Conservation (phyloP, 1,140 invertebrate species). For the Formica exsecta region DNA sequence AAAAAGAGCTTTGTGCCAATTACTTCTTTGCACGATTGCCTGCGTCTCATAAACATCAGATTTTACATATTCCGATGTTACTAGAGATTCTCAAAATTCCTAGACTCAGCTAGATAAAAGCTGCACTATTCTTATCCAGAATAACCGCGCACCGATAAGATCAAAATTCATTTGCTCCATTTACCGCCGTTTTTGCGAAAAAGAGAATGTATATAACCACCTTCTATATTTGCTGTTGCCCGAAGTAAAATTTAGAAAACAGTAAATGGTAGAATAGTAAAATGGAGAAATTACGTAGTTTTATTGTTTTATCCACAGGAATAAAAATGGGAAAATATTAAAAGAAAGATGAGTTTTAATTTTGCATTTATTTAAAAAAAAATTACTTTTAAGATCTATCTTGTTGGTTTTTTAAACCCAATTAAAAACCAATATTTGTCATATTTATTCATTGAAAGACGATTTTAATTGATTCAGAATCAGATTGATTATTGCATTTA, state of each 20-base stretch:
- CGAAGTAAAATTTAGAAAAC: not conserved
- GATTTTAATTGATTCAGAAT: constrained; percentile 3
- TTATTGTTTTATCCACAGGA: not conserved
- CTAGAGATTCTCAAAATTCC: not conserved
- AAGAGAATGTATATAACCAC: constrained; percentile 12
- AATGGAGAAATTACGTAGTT: not conserved
- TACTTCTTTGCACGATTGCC: constrained; percentile 41
- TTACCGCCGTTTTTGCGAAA: constrained; percentile 37
- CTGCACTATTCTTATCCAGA: constrained; percentile 14
- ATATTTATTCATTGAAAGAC: not conserved
- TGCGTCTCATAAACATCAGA: constrained; percentile 34
- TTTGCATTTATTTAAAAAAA: constrained; percentile 15
- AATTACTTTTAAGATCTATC: not conserved
- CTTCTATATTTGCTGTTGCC: not conserved
- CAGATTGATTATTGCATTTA: not conserved
- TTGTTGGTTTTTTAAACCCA: not conserved
- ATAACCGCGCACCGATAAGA: constrained; percentile 13
- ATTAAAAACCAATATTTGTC: not conserved
- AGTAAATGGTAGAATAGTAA: not conserved
- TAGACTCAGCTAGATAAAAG: constrained; percentile 22
- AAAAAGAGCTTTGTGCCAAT: constrained; percentile 16
- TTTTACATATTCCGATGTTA: constrained; percentile 42
- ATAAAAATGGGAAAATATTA: not conserved
- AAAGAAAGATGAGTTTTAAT: not conserved
- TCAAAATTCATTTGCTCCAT: constrained; percentile 56